phyloP scores from a whole-genome alignment of 2,113 vertebrate species.

The Barbus barbus region DNA sequence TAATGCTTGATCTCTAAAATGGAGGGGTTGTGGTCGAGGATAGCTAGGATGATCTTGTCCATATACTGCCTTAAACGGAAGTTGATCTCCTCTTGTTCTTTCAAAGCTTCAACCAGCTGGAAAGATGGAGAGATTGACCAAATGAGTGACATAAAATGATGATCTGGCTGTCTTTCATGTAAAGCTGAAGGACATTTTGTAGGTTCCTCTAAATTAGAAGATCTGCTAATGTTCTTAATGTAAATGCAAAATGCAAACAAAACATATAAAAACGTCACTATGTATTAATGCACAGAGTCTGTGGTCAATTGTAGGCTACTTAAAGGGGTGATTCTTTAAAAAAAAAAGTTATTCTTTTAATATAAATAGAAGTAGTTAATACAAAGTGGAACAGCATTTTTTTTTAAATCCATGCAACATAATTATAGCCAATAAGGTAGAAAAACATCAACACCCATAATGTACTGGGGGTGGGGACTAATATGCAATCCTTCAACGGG shows the following conservation, averaged over 20 bases:
- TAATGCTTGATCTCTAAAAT: slow-evolving; percentile 97
- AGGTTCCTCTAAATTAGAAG: background rate
- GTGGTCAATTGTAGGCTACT: background rate
- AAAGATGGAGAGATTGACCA: background rate
- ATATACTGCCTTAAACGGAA: slow-evolving; percentile 94
- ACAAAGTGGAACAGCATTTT: too few species aligned
- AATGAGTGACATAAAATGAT: background rate
- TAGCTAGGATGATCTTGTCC: slow-evolving; percentile 99
- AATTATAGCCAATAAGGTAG: too few species aligned
- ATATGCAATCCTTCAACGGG: too few species aligned
- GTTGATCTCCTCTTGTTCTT: slow-evolving; percentile 97
- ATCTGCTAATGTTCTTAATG: background rate
- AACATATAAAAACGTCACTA: background rate
- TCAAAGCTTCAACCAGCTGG: slow-evolving; percentile 94
- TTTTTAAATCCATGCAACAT: too few species aligned
- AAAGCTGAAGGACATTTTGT: background rate
- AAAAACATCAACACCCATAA: background rate
- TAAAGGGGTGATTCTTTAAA: background rate
- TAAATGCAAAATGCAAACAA: background rate
- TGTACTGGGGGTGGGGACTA: background rate
- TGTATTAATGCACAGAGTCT: background rate
- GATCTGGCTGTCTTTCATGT: too few species aligned
- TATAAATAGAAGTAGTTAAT: too few species aligned
- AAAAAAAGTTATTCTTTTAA: too few species aligned
- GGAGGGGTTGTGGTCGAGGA: slow-evolving; percentile 96